Evolutionary conservation across 92 coral and sea anemone genomes (phyloP), one percentile per base, ranked within the genome.

Genomic region (Blastomussa wellsi): DNA sequence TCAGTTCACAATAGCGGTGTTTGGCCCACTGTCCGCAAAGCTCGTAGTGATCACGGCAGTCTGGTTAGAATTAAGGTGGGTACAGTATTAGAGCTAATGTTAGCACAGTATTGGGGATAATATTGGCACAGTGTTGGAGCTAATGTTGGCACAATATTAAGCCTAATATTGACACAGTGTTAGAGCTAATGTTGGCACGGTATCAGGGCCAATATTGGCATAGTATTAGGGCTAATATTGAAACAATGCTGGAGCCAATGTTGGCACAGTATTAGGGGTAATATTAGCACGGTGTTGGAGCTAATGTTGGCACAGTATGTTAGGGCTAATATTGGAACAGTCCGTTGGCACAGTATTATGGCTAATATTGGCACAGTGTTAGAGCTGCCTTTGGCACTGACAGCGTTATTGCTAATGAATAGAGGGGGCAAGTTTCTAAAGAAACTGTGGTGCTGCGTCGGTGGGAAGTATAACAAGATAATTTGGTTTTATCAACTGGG

Each of bases 41-140:
- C 73, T 72, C 72, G 60, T 83, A 83, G 57, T 83, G 86, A 74
- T 83, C 86, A 28, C 86, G 72, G 86, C 86, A 83, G 86, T 73
- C 86, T 83, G 57, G 65, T 71, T 82, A 82, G 67, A 75, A 82
- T 53, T 55, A 80, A 80, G 67, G 66, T 80, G 67, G 52, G 83
- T 11, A 66, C 79, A 59, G 83, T 70, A 52, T 79, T 60, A 87
- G 74, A 86, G 52, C 74, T 49, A 74, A 36, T 53, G n/a, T 72
- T 82, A 36, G 79, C 24, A 52, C 32, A 70, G 49, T 32, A 24
- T 82, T 49, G n/a, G 26, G 36, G 52, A 60, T 49, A 74, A 28
- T 53, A 19, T 72, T 82, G 51, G 79, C 35, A 52, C 47, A 70
- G 49, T 20, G 41, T 81, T 48, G 24, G 36, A 33, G 51, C 59